Conservation (phyloP, 2,888 invertebrate genomes). For the Pterostichus madidus region DNA sequence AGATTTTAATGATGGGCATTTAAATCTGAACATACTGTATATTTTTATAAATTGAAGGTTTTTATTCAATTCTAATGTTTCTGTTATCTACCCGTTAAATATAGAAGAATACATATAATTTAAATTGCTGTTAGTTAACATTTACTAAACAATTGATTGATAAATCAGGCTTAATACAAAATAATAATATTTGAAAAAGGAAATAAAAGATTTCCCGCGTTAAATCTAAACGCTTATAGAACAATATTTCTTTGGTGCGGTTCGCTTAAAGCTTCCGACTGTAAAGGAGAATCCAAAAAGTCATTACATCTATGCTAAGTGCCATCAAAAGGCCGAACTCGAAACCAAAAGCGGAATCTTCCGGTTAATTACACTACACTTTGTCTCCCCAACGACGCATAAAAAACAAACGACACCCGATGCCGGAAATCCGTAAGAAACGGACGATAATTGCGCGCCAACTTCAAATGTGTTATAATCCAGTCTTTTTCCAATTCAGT, state of each 20-base stretch:
- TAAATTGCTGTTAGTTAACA: too few relatives aligned
- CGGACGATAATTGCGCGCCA: conserved; percentile 44
- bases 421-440: conserved; percentile 40
- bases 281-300: conserved; percentile 37
- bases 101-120: too few relatives aligned
- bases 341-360: conserved; percentile 41
- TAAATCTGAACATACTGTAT: too few relatives aligned
- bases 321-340: conserved; percentile 32
- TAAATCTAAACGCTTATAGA: neutral
- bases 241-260: conserved; percentile 12
- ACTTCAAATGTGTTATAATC: conserved; percentile 53
- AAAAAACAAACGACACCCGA: conserved; percentile 53
- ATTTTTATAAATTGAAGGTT: too few relatives aligned
- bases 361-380: conserved; percentile 49
- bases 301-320: conserved; percentile 46
- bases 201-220: neutral
- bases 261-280: conserved; percentile 19
- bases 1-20: too few relatives aligned
- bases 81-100: too few relatives aligned
- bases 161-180: too few relatives aligned
- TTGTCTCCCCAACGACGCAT: conserved; percentile 51
- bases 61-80: too few relatives aligned
- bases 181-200: too few relatives aligned
- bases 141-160: too few relatives aligned
- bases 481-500: conserved; percentile 52